Conservation (phyloP, 2,888 invertebrate genomes). For the Brachypterus glaber region DNA sequence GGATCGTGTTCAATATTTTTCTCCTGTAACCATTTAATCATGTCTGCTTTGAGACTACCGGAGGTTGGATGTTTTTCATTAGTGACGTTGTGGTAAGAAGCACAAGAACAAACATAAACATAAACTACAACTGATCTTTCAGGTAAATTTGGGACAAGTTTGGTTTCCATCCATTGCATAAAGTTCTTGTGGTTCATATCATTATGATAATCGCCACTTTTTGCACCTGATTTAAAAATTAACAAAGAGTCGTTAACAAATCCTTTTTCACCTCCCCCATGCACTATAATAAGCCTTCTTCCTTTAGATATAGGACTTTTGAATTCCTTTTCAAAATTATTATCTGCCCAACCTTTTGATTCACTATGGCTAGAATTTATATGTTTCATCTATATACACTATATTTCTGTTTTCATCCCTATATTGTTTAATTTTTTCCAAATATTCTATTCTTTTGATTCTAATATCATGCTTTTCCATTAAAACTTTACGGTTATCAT, state of each 20-base stretch:
- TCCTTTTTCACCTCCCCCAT: conserved; percentile 13
- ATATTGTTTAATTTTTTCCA: too few species aligned
- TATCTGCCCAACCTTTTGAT: conserved; percentile 21
- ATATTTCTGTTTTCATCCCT: conserved; percentile 13
- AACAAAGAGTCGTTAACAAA: conserved; percentile 15
- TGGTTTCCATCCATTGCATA: conserved; percentile 11
- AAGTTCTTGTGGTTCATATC: conserved; percentile 10
- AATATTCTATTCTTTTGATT: conserved; percentile 8
- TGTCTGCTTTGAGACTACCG: conserved; percentile 15
- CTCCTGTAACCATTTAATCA: conserved; percentile 16
- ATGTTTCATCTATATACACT: conserved; percentile 20
- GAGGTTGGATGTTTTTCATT: conserved; percentile 13
- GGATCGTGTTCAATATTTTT: conserved; percentile 13
- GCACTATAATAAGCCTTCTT: conserved; percentile 15
- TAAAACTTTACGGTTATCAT: conserved; percentile 6
- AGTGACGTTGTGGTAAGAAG: conserved; percentile 19
- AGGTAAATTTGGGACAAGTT: too few species aligned
- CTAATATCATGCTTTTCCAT: conserved; percentile 8
- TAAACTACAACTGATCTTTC: conserved; percentile 16
- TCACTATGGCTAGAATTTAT: conserved; percentile 27
- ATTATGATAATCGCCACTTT: conserved; percentile 9
- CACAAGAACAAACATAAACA: too few species aligned
- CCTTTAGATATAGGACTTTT: conserved; percentile 23
- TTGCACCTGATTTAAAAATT: conserved; percentile 14
- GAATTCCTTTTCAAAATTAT: conserved; percentile 11